These are phyloP conservation scores for Clarias laeviceps DNA, from an alignment of 2,797 vertebrate species.

Conservation along the genomic window DNA sequence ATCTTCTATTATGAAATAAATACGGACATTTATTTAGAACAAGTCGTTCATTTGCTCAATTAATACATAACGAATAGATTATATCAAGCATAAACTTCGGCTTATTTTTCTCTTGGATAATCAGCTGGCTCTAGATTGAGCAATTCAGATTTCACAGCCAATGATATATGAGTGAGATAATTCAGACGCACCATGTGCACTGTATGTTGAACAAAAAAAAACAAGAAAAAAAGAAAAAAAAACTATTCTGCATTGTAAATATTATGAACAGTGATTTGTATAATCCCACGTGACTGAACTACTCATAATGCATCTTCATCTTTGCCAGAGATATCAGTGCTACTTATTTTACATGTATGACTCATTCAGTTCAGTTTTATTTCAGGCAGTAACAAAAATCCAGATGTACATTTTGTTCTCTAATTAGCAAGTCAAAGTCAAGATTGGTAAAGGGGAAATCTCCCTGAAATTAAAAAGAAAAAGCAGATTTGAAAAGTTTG, in stretches of 20 bases:
- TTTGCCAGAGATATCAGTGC: too few species aligned
- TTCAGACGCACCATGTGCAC: neutral
- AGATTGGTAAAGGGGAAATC: neutral
- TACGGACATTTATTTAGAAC: neutral
- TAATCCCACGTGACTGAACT: neutral
- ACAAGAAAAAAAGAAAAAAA: too few species aligned
- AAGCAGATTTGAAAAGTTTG: neutral
- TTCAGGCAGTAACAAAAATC: neutral
- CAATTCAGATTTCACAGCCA: neutral
- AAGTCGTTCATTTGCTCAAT: neutral
- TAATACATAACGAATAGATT: neutral
- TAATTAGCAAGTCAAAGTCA: neutral
- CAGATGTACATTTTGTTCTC: neutral
- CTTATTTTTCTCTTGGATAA: neutral
- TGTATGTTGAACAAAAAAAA: neutral
- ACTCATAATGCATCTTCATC: neutral
- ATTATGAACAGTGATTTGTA: neutral
- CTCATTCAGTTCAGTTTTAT: neutral
- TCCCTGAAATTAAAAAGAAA: neutral
- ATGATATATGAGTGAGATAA: neutral
- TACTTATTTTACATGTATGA: neutral
- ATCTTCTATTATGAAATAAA: neutral
- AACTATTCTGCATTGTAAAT: neutral
- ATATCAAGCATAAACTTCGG: neutral
- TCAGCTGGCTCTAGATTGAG: conserved; percentile 9